Conservation (phyloP, 2,888 invertebrate genomes). For the Cataglyphis cursor region DNA sequence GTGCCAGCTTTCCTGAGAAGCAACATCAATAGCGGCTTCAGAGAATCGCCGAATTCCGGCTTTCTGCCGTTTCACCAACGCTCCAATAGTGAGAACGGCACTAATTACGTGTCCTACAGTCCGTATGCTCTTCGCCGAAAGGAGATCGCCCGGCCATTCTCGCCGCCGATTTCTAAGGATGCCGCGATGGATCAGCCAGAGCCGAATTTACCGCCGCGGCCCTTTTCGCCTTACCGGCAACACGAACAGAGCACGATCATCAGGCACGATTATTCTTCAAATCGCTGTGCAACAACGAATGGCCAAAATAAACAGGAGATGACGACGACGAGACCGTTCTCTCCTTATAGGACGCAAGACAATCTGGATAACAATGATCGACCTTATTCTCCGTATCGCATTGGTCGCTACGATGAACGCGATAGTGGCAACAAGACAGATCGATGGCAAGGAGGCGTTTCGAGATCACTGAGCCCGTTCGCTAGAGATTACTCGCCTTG, state of each 20-base stretch:
- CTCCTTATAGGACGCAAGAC: constrained; percentile 78
- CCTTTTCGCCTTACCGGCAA: constrained; percentile 82
- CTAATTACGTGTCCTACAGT: constrained; percentile 83
- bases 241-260: constrained; percentile 67
- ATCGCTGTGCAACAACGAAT: constrained; percentile 73
- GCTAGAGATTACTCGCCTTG: constrained; percentile 86
- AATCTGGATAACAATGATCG: constrained; percentile 75
- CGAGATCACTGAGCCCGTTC: constrained; percentile 84
- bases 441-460: constrained; percentile 79
- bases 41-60: constrained; percentile 16
- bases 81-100: constrained; percentile 82
- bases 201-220: constrained; percentile 78
- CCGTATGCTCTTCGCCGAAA: constrained; percentile 83
- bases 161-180: constrained; percentile 79
- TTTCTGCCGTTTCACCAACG: constrained; percentile 81
- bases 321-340: constrained; percentile 68
- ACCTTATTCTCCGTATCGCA: constrained; percentile 81
- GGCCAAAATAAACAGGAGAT: constrained; percentile 70
- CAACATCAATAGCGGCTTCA: constrained; percentile 75
- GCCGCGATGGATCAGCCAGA: constrained; percentile 68
- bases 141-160: constrained; percentile 82
- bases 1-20: constrained; percentile 79
- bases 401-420: constrained; percentile 77
- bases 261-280: constrained; percentile 67
- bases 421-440: constrained; percentile 76